These are phyloP conservation scores for Dryobates pubescens DNA, from an alignment of 2,797 vertebrate genomes.

Conservation along the genomic window DNA sequence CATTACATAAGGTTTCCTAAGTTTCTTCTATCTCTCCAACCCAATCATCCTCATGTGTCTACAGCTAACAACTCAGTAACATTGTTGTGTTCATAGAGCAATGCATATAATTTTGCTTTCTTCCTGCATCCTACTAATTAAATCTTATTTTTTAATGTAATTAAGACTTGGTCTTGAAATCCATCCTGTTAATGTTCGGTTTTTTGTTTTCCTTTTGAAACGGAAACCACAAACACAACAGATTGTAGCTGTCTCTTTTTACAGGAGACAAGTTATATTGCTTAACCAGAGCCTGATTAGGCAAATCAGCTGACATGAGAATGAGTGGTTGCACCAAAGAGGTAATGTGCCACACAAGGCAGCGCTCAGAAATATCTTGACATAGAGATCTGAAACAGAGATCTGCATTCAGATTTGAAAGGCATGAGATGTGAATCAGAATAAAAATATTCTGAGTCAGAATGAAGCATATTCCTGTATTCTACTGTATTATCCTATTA, in stretches of 20 bases:
- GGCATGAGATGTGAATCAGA: neutral
- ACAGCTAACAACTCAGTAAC: neutral
- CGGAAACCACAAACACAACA: slow-evolving; percentile 6
- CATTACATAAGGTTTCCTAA: neutral
- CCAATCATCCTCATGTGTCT: neutral
- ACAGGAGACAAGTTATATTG: neutral
- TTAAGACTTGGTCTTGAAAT: slow-evolving; percentile 22
- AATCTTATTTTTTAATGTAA: slow-evolving; percentile 30
- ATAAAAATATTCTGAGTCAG: neutral
- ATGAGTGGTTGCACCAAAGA: neutral
- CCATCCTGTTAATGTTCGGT: neutral
- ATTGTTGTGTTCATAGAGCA: neutral
- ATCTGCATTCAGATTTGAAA: neutral
- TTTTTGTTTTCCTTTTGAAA: slow-evolving; percentile 39
- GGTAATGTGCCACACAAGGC: neutral
- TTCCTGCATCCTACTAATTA: neutral
- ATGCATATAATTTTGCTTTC: neutral
- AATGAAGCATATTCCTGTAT: neutral
- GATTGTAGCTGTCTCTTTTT: slow-evolving; percentile 38
- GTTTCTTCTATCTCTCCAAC: neutral
- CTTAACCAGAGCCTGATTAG: slow-evolving; percentile 51
- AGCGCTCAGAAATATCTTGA: slow-evolving; percentile 9
- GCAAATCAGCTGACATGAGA: slow-evolving; percentile 6
- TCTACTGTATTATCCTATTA: neutral
- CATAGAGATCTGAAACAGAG: neutral